A percentile compares a stretch with the other conserved stretches of the same genome.
phyloP scores from a whole-genome alignment of 2,888 invertebrate genomes.

The Gnatocerus cornutus region DNA sequence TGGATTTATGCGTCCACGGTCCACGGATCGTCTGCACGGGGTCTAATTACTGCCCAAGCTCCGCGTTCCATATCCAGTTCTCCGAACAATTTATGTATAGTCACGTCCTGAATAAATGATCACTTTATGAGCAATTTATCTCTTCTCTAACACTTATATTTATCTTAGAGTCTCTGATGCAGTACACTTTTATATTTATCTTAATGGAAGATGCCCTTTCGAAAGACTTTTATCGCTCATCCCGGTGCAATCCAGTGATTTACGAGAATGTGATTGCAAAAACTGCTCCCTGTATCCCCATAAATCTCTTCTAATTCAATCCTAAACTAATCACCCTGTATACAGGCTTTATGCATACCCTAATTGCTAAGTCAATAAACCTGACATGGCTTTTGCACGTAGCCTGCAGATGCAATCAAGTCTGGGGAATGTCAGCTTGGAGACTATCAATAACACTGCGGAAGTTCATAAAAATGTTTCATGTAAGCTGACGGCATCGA shows the following conservation, averaged over 20 bases:
- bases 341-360: neutral
- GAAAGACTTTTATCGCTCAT: constrained; percentile 9
- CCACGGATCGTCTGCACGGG: constrained; percentile 1
- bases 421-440: constrained; percentile 17
- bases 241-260: neutral
- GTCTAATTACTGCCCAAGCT: constrained; percentile 24
- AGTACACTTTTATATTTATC: constrained; percentile 26
- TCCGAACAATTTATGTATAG: constrained; percentile 37
- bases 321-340: neutral
- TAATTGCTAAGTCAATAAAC: constrained; percentile 11
- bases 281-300: neutral
- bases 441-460: constrained; percentile 27
- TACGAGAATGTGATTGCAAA: neutral
- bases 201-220: constrained; percentile 14
- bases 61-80: constrained; percentile 25
- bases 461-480: constrained; percentile 19
- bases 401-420: constrained; percentile 23
- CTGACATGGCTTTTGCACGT: constrained; percentile 1
- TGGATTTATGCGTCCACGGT: neutral
- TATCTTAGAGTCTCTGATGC: constrained; percentile 17
- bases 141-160: constrained; percentile 27
- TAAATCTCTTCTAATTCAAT: neutral
- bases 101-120: constrained; percentile 40
- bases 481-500: constrained; percentile 21
- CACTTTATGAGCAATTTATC: constrained; percentile 41